These are phyloP conservation scores for Nothura maculosa DNA, from an alignment of 2,797 vertebrate species.

Conservation along the genomic window DNA sequence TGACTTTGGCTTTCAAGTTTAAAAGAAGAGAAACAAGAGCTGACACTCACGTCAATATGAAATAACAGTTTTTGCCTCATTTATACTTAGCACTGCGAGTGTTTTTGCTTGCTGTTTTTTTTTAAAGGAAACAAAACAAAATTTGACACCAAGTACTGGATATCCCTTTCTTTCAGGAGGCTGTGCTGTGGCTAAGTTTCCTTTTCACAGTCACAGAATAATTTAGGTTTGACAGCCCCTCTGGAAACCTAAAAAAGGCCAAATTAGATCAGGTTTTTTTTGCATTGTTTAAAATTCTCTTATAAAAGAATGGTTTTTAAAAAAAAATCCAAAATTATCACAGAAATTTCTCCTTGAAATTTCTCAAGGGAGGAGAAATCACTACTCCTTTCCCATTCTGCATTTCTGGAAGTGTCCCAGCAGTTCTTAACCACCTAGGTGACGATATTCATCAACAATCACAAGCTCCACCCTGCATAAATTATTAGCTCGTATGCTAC, in stretches of 20 bases:
- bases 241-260: not conserved
- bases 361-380: rapidly evolving
- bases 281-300: not conserved
- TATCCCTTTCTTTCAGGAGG: constrained; percentile 13
- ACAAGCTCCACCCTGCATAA: not conserved
- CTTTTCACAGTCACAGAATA: rapidly evolving
- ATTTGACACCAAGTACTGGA: not conserved
- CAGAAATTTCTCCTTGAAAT: rapidly evolving
- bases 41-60: constrained; percentile 1
- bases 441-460: not conserved
- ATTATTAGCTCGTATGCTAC: rapidly evolving
- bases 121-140: not conserved
- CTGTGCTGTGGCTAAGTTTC: not conserved
- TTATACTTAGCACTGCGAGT: not conserved
- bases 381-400: rapidly evolving
- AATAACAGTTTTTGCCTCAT: constrained; percentile 17
- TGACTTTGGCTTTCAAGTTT: constrained; percentile 48
- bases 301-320: rapidly evolving
- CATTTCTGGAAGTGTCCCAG: not conserved
- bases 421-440: not conserved
- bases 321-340: not conserved
- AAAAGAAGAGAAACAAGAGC: constrained; percentile 31
- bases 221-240: not conserved
- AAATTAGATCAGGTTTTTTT: rapidly evolving
- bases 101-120: constrained; percentile 2